A percentile compares a stretch with the other conserved stretches of the same genome.
These are phyloP conservation scores for Phataginus tricuspis DNA, from an alignment of 2,797 vertebrate species.

Conservation along the genomic window DNA sequence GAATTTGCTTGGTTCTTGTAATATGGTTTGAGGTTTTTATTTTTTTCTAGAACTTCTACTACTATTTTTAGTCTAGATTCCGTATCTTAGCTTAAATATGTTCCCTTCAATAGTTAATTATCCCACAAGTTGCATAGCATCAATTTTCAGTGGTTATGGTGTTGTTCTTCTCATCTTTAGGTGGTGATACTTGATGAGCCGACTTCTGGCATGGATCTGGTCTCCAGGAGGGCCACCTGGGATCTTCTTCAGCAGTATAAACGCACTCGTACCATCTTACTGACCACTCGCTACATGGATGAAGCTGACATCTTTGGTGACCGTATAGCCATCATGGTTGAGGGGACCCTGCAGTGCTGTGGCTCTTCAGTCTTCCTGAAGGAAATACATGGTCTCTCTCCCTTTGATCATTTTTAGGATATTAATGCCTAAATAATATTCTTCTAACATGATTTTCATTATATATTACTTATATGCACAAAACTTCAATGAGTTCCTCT, in stretches of 20 bases:
- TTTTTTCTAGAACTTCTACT: not conserved
- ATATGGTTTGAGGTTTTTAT: not conserved
- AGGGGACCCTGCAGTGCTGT: slow-evolving; percentile 95
- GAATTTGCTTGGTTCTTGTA: not conserved
- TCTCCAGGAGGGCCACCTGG: slow-evolving; percentile 94
- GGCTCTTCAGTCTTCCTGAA: slow-evolving; percentile 97
- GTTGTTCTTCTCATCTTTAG: slow-evolving; percentile 79
- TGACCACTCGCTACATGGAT: slow-evolving; percentile 97
- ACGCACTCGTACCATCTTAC: slow-evolving; percentile 92
- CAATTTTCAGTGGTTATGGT: not conserved
- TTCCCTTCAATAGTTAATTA: not conserved
- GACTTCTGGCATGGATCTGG: slow-evolving; percentile 96
- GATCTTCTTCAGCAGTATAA: slow-evolving; percentile 95
- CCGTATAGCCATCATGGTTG: slow-evolving; percentile 96
- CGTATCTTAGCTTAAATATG: not conserved
- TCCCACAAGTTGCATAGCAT: not conserved
- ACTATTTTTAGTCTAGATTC: not conserved
- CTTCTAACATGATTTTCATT: slow-evolving; percentile 3
- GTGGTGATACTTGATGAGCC: slow-evolving; percentile 97
- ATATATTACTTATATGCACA: not conserved
- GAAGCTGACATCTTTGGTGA: slow-evolving; percentile 96
- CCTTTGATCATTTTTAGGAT: slow-evolving; percentile 6
- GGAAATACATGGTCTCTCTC: slow-evolving; percentile 92
- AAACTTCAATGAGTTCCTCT: not conserved
- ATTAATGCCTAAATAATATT: not conserved